Evolutionary conservation across 2,797 vertebrate species (phyloP).

Genomic region (Paramormyrops hopkinsi): DNA sequence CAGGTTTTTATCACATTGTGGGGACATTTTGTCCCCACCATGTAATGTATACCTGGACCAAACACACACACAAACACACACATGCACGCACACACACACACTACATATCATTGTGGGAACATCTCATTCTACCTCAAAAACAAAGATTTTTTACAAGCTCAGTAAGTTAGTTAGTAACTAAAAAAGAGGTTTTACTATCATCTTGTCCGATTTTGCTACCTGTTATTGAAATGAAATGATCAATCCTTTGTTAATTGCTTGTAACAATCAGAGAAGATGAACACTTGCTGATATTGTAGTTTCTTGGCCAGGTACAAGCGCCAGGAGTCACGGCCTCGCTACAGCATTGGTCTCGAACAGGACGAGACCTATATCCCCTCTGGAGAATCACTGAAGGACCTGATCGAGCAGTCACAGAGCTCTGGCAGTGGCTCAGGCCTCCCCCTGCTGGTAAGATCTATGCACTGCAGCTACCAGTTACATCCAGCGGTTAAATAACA

Average conservation of each 20-base stretch:
- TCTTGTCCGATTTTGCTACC: not conserved
- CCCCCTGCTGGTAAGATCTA: slow-evolving; percentile 83
- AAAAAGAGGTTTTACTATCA: not conserved
- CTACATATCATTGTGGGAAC: not conserved
- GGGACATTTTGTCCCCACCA: no score
- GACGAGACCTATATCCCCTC: slow-evolving; percentile 85
- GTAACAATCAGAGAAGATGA: not conserved
- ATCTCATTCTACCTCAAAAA: not conserved
- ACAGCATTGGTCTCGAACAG: slow-evolving; percentile 85
- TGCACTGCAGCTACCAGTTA: slow-evolving; percentile 28
- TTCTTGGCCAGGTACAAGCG: slow-evolving; percentile 72
- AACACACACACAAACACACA: not conserved
- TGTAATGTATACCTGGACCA: no score
- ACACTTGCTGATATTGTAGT: not conserved
- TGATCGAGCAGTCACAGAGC: slow-evolving; percentile 91
- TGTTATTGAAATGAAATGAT: not conserved
- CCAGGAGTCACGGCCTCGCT: slow-evolving; percentile 77
- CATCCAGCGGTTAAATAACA: not conserved
- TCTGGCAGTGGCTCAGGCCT: slow-evolving; percentile 94
- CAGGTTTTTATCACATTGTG: not conserved
- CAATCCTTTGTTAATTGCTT: not conserved
- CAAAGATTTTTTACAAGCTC: not conserved
- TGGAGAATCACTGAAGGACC: slow-evolving; percentile 80
- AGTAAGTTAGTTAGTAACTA: not conserved
- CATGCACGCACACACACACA: not conserved